Conservation (phyloP, 2,888 invertebrate species). For the Hyposoter dolosus region DNA sequence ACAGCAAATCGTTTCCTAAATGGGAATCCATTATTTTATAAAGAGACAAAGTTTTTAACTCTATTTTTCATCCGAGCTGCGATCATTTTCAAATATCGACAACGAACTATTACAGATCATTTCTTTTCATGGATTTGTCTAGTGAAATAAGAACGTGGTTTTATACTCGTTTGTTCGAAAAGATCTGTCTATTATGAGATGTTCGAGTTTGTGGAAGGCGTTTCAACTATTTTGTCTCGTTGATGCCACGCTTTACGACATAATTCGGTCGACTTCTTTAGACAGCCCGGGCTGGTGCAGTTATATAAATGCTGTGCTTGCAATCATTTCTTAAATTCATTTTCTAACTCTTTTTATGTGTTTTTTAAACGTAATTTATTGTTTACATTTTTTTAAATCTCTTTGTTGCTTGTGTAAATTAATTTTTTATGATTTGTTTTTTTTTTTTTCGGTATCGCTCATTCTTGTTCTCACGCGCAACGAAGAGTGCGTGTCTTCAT, state of each 20-base stretch:
- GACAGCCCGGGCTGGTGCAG: background rate
- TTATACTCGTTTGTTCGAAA: background rate
- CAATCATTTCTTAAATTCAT: slow-evolving; percentile 14
- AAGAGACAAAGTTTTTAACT: no score
- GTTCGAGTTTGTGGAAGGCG: background rate
- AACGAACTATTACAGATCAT: background rate
- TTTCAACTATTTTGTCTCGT: background rate
- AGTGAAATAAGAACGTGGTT: background rate
- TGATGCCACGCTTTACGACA: background rate
- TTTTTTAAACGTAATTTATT: background rate
- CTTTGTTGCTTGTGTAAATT: slow-evolving; percentile 52
- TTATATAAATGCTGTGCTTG: background rate
- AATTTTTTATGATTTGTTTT: slow-evolving; percentile 53
- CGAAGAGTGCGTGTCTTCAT: slow-evolving; percentile 73
- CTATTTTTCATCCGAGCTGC: no score
- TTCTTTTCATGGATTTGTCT: background rate
- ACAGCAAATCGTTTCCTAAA: no score
- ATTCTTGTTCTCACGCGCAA: slow-evolving; percentile 36
- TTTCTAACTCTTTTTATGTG: background rate
- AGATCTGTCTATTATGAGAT: background rate
- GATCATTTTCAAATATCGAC: background rate
- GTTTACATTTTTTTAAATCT: background rate
- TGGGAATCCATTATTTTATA: no score
- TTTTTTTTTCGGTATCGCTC: slow-evolving; percentile 40
- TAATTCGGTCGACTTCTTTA: background rate